Percentiles rank a stretch among this genome's conserved stretches.
Evolutionary conservation across 2,113 vertebrate genomes (phyloP).

Genomic region (Heterotilapia buettikoferi): DNA sequence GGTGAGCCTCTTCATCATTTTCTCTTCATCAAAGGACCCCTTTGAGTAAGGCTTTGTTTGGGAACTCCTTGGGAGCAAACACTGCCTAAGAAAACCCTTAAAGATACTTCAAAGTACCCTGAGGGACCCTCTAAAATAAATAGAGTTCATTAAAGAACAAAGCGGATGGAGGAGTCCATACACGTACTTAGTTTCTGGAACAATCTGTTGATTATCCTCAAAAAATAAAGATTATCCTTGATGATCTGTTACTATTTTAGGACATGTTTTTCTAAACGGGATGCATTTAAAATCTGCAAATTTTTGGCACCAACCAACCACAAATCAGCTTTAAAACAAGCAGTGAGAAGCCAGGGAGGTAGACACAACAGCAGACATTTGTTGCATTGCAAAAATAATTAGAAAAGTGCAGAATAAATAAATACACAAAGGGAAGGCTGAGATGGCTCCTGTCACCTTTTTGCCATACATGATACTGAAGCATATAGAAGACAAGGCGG

Average conservation of each 20-base stretch:
- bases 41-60: background rate
- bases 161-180: background rate
- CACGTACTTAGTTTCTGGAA: background rate
- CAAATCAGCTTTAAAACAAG: background rate
- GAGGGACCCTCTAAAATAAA: background rate
- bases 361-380: background rate
- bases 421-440: background rate
- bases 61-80: background rate
- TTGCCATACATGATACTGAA: background rate
- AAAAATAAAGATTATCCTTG: background rate
- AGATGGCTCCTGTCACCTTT: background rate
- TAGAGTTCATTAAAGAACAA: background rate
- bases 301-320: background rate
- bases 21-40: background rate
- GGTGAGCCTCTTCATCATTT: background rate
- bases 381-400: background rate
- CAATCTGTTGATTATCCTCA: background rate
- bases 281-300: background rate
- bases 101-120: background rate
- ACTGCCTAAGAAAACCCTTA: background rate
- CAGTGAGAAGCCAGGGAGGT: fast-evolving
- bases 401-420: fast-evolving
- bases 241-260: background rate
- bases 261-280: background rate
- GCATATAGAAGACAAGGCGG: background rate